Evolutionary conservation across 2,888 invertebrate species (phyloP).

Genomic region (Thereva unica): DNA sequence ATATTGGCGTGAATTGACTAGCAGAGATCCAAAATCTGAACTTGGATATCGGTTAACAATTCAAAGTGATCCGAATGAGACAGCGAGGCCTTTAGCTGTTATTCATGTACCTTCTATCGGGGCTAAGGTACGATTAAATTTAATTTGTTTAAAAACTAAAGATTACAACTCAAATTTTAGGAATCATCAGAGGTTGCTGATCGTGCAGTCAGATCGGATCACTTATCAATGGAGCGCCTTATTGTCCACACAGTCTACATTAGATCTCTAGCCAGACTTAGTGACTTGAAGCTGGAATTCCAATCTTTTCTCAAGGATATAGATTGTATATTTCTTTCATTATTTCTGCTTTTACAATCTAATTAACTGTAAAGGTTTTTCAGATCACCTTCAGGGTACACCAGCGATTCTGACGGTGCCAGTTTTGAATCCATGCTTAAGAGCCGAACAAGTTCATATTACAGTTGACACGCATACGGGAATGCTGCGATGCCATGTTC

Average conservation of each 20-base stretch:
- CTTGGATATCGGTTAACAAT: slow-evolving; percentile 86
- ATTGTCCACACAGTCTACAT: slow-evolving; percentile 95
- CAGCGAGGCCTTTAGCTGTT: slow-evolving; percentile 74
- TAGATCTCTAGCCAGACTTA: slow-evolving; percentile 80
- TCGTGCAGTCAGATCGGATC: slow-evolving; percentile 82
- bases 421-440: slow-evolving; percentile 83
- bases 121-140: slow-evolving; percentile 47
- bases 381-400: slow-evolving; percentile 85
- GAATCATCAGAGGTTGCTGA: slow-evolving; percentile 69
- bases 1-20: slow-evolving; percentile 76
- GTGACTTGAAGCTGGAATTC: slow-evolving; percentile 73
- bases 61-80: slow-evolving; percentile 82
- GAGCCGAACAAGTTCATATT: slow-evolving; percentile 89
- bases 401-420: slow-evolving; percentile 92
- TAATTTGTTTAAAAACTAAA: not conserved
- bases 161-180: slow-evolving; percentile 22
- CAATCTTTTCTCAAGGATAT: slow-evolving; percentile 65
- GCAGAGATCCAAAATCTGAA: slow-evolving; percentile 77
- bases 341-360: not conserved
- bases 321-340: slow-evolving; percentile 63
- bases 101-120: slow-evolving; percentile 66
- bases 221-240: slow-evolving; percentile 92
- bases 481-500: slow-evolving; percentile 87
- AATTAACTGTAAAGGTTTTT: slow-evolving; percentile 43
- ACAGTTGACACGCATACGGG: slow-evolving; percentile 95